phyloP scores from a whole-genome alignment of 2,888 invertebrate genomes.

The Rhingia campestris region DNA sequence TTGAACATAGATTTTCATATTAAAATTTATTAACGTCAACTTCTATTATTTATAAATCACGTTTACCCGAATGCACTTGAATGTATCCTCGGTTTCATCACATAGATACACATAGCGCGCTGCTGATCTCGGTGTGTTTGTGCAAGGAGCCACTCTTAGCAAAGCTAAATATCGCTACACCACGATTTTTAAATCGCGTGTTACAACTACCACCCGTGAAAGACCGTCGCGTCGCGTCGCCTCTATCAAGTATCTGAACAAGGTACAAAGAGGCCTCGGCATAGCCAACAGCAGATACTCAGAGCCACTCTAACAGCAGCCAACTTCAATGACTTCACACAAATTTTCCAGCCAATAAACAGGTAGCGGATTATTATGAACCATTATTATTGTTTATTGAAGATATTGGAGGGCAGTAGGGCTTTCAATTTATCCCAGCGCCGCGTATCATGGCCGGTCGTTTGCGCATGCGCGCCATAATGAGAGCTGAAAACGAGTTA shows the following conservation, averaged over 20 bases:
- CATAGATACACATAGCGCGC: slow-evolving; percentile 15
- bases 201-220: slow-evolving; percentile 47
- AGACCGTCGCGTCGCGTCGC: slow-evolving; percentile 9
- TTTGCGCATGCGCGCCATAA: slow-evolving; percentile 20
- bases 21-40: slow-evolving; percentile 75
- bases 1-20: slow-evolving; percentile 68
- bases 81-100: slow-evolving; percentile 36
- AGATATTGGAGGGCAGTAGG: slow-evolving; percentile 71
- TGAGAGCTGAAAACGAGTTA: slow-evolving; percentile 54
- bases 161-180: slow-evolving; percentile 43
- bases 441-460: slow-evolving; percentile 6
- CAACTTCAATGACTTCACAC: slow-evolving; percentile 62
- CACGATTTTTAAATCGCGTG: slow-evolving; percentile 71
- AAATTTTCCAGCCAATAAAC: slow-evolving; percentile 73
- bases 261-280: not conserved
- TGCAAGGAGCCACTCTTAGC: slow-evolving; percentile 22
- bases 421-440: slow-evolving; percentile 59
- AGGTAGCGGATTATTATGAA: slow-evolving; percentile 68
- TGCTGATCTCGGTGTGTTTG: slow-evolving; percentile 10
- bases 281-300: not conserved
- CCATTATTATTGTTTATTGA: slow-evolving; percentile 69
- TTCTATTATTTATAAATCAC: slow-evolving; percentile 75
- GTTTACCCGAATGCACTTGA: slow-evolving; percentile 71
- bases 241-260: slow-evolving; percentile 17
- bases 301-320: slow-evolving; percentile 15